Evolutionary conservation across 2,113 vertebrate species (phyloP), one percentile per base, ranked within the genome.

Genomic region (Cheilinus undulatus): DNA sequence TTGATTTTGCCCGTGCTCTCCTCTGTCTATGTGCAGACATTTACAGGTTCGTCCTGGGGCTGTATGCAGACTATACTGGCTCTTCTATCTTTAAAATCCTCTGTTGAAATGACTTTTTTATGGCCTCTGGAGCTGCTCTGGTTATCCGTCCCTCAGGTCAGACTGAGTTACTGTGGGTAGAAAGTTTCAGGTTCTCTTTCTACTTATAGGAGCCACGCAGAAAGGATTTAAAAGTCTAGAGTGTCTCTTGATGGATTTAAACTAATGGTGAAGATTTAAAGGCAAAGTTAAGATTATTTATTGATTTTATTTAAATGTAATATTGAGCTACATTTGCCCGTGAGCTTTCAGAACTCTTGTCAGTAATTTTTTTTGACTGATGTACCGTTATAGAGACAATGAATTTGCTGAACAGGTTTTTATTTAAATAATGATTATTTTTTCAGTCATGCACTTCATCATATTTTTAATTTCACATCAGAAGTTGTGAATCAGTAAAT

Each of bases 21-120:
- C 61, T 32, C 28, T 61, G 9, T 28, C 50, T 28, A 30, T 68
- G 46, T 56, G 43, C 8, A 34, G 58, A 69, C 61, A 59, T 83
- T 83, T 80, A 73, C n/a, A 38, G 46, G 45, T 57, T 80, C 50
- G 30, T 66, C 69, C 32, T 64, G 49, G 54, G 38, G 58, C 76
- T 63, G 57, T 53, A 57, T 75, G 43, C 53, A 64, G 57, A 85
- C 71, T 74, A 73, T 40, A 74, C 30, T 7, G 52, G 54, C 53
- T 86, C 43, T 71, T 52, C 52, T 68, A 70, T 76, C 38, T 50
- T 69, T 63, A 62, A 75, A 68, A 58, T 45, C 48, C 32, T 72
- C 1, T 23, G 40, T 19, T 67, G 30, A 70, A 84, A 79, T 75
- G 3, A 58, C 54, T 78, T 73, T n/a, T 74, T 80, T 67, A 72